Evolutionary conservation across 2,888 invertebrate genomes (phyloP).

Genomic region (Glaucopsyche alexis): DNA sequence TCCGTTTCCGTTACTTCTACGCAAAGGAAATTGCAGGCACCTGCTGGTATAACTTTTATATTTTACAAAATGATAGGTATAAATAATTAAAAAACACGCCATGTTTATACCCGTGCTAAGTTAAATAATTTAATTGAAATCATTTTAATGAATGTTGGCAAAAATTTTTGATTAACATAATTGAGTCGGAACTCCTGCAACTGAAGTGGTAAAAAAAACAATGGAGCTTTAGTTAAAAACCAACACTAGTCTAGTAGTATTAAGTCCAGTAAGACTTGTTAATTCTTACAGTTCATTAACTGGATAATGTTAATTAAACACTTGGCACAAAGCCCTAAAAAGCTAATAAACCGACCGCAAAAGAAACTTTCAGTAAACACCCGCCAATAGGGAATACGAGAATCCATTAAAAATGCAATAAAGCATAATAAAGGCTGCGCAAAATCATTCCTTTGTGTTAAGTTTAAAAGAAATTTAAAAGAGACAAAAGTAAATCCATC

Average conservation of each 20-base stretch:
- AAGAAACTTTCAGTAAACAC: slow-evolving; percentile 5
- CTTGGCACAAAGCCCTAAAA: background rate
- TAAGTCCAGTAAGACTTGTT: background rate
- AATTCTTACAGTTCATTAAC: slow-evolving; percentile 1
- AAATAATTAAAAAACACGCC: too few species aligned
- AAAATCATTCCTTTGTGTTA: slow-evolving; percentile 23
- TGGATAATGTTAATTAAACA: background rate
- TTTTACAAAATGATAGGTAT: too few species aligned
- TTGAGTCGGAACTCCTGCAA: background rate
- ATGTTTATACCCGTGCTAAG: too few species aligned
- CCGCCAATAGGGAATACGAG: background rate
- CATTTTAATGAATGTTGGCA: too few species aligned
- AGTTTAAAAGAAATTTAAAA: slow-evolving; percentile 28
- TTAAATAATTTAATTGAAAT: too few species aligned
- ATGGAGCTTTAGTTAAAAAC: background rate
- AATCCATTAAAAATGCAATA: slow-evolving; percentile 18
- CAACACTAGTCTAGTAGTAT: background rate
- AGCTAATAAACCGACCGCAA: background rate
- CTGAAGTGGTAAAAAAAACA: background rate
- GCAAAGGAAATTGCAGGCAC: too few species aligned
- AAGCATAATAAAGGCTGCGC: slow-evolving; percentile 19
- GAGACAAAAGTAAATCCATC: slow-evolving; percentile 28
- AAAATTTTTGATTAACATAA: too few species aligned
- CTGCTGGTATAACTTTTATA: too few species aligned
- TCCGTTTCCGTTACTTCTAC: too few species aligned